Conservation (phyloP, 2,888 invertebrate genomes). For the Caenorhabditis sp. region DNA sequence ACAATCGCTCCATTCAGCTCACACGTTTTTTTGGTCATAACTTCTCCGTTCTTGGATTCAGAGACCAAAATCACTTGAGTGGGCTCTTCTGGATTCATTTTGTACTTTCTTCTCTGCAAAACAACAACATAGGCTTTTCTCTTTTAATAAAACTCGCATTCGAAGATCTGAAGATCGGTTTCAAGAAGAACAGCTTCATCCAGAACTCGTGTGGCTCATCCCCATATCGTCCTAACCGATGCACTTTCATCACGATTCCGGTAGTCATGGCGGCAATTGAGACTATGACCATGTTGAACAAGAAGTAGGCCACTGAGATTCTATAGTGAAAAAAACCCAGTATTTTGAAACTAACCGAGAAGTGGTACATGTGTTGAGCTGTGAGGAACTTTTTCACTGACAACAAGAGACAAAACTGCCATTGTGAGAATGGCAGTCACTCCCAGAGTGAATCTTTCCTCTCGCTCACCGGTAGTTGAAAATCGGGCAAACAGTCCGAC, state of each 20-base stretch:
- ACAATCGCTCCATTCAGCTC: constrained; percentile 38
- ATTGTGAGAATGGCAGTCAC: constrained; percentile 78
- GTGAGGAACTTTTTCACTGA: constrained; percentile 77
- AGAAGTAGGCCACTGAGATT: constrained; percentile 75
- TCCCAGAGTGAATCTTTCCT: constrained; percentile 74
- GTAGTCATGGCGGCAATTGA: constrained; percentile 75
- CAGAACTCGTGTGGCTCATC: constrained; percentile 69
- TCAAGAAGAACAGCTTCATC: constrained; percentile 63
- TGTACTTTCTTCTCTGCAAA: constrained; percentile 45
- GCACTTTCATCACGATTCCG: constrained; percentile 73
- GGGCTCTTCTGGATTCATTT: constrained; percentile 58
- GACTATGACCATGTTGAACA: constrained; percentile 77
- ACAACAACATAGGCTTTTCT: constrained; percentile 1
- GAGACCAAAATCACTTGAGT: constrained; percentile 52
- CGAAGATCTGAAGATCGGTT: constrained; percentile 42
- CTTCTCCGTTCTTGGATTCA: constrained; percentile 49
- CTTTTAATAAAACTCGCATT: constrained; percentile 21
- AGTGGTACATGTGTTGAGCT: constrained; percentile 75
- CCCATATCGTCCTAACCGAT: constrained; percentile 70
- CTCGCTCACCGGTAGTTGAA: constrained; percentile 75
- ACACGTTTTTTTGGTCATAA: constrained; percentile 19
- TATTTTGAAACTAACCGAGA: constrained; percentile 60
- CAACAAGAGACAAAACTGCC: constrained; percentile 77
- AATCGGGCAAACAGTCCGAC: constrained; percentile 77
- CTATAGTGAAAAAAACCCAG: not conserved